Evolutionary conservation across 2,113 vertebrate species (phyloP), one percentile per base, ranked within the genome.

Genomic region (Columba livia): DNA sequence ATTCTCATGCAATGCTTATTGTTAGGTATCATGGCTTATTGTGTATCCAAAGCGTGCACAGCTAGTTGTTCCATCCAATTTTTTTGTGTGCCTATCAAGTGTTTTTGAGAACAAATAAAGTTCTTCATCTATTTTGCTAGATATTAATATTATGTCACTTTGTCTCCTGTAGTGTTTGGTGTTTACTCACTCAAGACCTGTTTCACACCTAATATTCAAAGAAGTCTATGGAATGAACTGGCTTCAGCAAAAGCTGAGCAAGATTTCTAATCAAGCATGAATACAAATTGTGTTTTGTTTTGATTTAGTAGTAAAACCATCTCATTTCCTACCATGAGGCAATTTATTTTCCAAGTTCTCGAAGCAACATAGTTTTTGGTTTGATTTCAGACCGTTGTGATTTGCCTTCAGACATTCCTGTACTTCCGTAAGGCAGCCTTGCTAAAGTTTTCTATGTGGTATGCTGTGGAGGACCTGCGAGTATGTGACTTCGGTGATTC

Each of bases 61-160:
- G 40, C 9, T 62, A 36, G 31, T 58, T 75, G 25, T 57, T 87
- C 23, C 29, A 73, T 60, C 15, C 15, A 13, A 4, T 21, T 29
- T 36, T 91, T 91, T 56, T 50, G 74, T 18, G 2, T 64, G 23
- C 26, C 34, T 91, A 28, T 67, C 29, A n/a, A 62, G 15, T 31
- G 12, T 58, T 47, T 66, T 1, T 60, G 42, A 42, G 53, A 94
- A 82, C 57, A 88, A 96, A 95, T 96, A 93, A 94, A 95, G 40
- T 53, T 81, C 70, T 56, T 82, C 9, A 54, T 54, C 56, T 94
- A 15, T 91, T 94, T 95, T 94, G 34, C 36, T 38, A 89, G 38
- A 71, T 85, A 66, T 36, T 51, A 92, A 78, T 56, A 70, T 65
- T 73, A 31, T 51, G 44, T 72, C 61, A 74, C 70, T 73, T 73